These are phyloP conservation scores for Chroicocephalus ridibundus DNA, from an alignment of 2,113 vertebrate species.

Conservation along the genomic window DNA sequence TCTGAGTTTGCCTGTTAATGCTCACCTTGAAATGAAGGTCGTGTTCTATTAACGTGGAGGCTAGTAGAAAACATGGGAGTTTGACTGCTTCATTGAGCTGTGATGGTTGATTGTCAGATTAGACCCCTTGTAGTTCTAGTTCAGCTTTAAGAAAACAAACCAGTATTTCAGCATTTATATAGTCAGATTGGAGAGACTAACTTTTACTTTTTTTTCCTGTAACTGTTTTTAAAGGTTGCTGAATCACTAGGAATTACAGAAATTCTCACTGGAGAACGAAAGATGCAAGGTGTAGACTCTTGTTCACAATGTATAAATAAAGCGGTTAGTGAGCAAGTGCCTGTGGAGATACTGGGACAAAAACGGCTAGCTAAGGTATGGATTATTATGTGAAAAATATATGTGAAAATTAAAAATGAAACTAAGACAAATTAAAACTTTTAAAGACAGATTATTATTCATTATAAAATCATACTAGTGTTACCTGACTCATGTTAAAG, in stretches of 20 bases:
- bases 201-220: not conserved
- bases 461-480: not conserved
- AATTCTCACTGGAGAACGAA: constrained; percentile 34
- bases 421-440: not conserved
- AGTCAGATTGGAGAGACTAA: not conserved
- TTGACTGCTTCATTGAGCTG: not conserved
- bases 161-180: not conserved
- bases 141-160: not conserved
- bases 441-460: not conserved
- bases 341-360: not conserved
- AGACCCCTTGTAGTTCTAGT: not conserved
- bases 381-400: not conserved
- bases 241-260: constrained; percentile 75
- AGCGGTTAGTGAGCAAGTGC: not conserved
- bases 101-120: not conserved
- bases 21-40: not conserved
- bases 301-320: not conserved
- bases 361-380: constrained; percentile 67
- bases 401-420: not conserved
- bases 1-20: not conserved
- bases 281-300: not conserved
- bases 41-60: not conserved
- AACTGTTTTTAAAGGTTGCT: constrained; percentile 70
- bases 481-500: not conserved
- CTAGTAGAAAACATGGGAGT: not conserved